Evolutionary conservation across 2,888 invertebrate species (phyloP), one percentile per base, ranked within the genome.

Genomic region (Tenthredo distinguenda): DNA sequence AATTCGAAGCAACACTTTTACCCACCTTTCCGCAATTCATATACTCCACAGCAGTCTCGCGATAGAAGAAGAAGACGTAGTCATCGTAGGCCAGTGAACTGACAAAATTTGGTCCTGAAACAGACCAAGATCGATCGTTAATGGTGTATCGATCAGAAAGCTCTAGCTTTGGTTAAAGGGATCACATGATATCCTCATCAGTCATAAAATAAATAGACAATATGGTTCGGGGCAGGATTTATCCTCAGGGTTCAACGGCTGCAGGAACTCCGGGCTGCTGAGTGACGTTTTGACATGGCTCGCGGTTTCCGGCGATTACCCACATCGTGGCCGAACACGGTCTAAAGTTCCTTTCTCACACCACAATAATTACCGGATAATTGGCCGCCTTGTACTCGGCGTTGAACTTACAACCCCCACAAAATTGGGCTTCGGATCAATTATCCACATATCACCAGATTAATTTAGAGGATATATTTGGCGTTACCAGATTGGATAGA

Each of bases 21-120:
- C 79, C 93, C 92, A 96, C 96, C 95, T 97, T 98, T 93, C 98
- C 98, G 91, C 98, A 98, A 94, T 98, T 98, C 95, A 98, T 97
- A 91, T 97, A 98, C 94, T 99, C 98, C 84, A 98, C 97, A 26
- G 98, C 98, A 10, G 97, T 97, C 95, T 99, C 98, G 79, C 98
- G 96, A 93, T 98, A 98, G 95, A 98, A 98, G 95, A 98, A 98
- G 94, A 98, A 97, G 47, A 98, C 97, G 93, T 97, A 97, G 91
- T 97, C 97, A 68, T 96, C 97, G 91, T 97, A 97, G 83, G 97
- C 96, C 89, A 98, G 95, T 84, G 99, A 98, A 91, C 97, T 98
- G 72, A 99, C 98, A 94, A 99, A 99, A 91, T 98, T 97, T 18
- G 99, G 99, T 91, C 95, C 96, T 97, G 93, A 82, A 95, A 94